Evolutionary conservation across 1,140 invertebrate genomes (phyloP).

Genomic region (Scaptomyza graminum): DNA sequence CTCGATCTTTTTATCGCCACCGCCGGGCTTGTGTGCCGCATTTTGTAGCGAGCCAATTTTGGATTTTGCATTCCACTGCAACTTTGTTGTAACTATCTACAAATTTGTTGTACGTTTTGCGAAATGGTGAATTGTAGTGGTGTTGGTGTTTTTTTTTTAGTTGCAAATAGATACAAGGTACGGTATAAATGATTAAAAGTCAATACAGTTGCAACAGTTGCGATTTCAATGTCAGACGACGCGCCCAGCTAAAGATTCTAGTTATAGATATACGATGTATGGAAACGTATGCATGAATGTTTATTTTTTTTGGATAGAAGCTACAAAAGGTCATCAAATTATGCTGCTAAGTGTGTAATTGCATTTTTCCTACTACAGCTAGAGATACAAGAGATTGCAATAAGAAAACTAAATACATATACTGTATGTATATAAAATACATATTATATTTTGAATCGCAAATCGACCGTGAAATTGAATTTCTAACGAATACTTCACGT

Average conservation of each 20-base stretch:
- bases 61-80: conserved; percentile 96
- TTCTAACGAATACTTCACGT: conserved; percentile 57
- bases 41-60: conserved; percentile 98
- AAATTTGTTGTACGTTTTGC: conserved; percentile 58
- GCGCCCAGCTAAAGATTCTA: conserved; percentile 19
- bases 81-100: conserved; percentile 92
- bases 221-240: conserved; percentile 40
- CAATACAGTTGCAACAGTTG: conserved; percentile 29
- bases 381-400: conserved; percentile 57
- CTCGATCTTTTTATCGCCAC: conserved; percentile 96
- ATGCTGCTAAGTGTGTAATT: conserved; percentile 70
- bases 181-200: conserved; percentile 51
- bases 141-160: conserved; percentile 24
- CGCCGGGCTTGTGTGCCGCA: conserved; percentile 94
- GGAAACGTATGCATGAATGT: background rate
- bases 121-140: conserved; percentile 29
- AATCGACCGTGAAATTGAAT: conserved; percentile 79
- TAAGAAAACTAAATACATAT: conserved; percentile 30
- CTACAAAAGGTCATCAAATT: conserved; percentile 63
- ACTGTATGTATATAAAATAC: conserved; percentile 2
- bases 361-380: conserved; percentile 72
- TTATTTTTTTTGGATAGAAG: conserved; percentile 15
- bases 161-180: conserved; percentile 73
- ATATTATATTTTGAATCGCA: conserved; percentile 53
- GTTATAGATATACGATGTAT: conserved; percentile 13